Evolutionary conservation across 2,797 vertebrate species (phyloP).

Genomic region (Hozukius guyotensis): DNA sequence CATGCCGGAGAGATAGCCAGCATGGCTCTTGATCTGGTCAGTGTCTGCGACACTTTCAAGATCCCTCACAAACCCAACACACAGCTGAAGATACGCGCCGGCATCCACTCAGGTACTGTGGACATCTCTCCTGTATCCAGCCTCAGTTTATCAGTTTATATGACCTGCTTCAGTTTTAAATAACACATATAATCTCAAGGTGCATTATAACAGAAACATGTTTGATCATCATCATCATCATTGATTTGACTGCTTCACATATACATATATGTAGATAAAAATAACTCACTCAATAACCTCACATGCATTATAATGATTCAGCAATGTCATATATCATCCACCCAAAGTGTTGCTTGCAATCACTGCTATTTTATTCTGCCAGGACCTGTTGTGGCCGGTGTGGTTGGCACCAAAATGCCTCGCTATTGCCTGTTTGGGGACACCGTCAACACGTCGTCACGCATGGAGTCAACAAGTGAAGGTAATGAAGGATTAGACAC

Average conservation of each 20-base stretch:
- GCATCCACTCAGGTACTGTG: conserved; percentile 82
- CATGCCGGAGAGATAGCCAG: conserved; percentile 85
- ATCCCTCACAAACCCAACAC: conserved; percentile 85
- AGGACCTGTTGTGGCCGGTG: conserved; percentile 86
- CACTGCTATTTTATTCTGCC: not conserved
- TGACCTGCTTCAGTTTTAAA: not conserved
- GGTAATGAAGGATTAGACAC: conserved; percentile 63
- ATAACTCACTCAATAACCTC: not conserved
- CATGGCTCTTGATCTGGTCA: conserved; percentile 84
- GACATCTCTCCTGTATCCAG: not conserved
- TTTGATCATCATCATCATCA: no score
- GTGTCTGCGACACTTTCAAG: conserved; percentile 81
- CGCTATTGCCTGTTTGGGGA: conserved; percentile 87
- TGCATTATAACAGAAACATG: no score
- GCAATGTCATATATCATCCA: not conserved
- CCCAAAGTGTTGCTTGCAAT: not conserved
- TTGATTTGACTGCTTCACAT: not conserved
- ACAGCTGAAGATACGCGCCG: conserved; percentile 83
- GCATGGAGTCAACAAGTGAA: conserved; percentile 88
- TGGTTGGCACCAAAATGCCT: conserved; percentile 88
- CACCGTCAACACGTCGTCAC: conserved; percentile 87
- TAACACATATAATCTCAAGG: no score
- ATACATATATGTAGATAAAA: not conserved
- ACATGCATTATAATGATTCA: not conserved
- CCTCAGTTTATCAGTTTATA: not conserved